These are phyloP conservation scores for Dipodomys spectabilis DNA, from an alignment of 2,113 vertebrate genomes.

Conservation along the genomic window DNA sequence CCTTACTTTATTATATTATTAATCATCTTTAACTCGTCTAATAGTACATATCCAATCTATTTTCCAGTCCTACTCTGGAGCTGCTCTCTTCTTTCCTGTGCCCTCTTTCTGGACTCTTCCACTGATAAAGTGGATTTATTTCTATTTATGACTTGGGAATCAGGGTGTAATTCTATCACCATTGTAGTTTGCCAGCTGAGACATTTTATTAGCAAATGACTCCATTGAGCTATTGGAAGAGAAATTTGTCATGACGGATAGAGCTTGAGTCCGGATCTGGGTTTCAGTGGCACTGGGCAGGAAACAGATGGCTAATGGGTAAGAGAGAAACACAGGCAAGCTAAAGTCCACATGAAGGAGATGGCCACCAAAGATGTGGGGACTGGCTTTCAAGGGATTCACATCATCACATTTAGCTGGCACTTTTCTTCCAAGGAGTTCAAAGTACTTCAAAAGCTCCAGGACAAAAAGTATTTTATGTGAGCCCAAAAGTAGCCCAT, in stretches of 20 bases:
- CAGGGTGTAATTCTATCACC: constrained; percentile 41
- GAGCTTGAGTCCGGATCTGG: neutral
- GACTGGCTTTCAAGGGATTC: neutral
- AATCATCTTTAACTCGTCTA: neutral
- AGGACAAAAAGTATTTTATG: constrained; percentile 49
- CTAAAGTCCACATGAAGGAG: neutral
- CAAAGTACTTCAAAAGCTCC: constrained; percentile 67
- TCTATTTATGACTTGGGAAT: neutral
- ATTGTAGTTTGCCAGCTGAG: constrained; percentile 9
- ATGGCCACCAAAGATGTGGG: neutral
- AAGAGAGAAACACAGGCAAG: neutral
- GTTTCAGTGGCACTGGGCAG: neutral
- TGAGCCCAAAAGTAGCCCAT: constrained; percentile 21
- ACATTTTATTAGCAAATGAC: constrained; percentile 56
- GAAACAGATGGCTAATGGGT: neutral
- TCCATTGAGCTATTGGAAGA: constrained; percentile 29
- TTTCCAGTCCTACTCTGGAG: neutral
- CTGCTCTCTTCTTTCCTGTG: neutral
- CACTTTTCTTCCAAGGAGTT: constrained; percentile 56
- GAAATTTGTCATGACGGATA: constrained; percentile 38
- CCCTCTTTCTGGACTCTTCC: neutral
- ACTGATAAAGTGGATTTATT: constrained; percentile 2
- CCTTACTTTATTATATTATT: neutral
- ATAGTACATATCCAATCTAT: neutral
- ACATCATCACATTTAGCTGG: neutral